Evolutionary conservation across 2,797 vertebrate species (phyloP).

Genomic region (Cossypha polioptera): DNA sequence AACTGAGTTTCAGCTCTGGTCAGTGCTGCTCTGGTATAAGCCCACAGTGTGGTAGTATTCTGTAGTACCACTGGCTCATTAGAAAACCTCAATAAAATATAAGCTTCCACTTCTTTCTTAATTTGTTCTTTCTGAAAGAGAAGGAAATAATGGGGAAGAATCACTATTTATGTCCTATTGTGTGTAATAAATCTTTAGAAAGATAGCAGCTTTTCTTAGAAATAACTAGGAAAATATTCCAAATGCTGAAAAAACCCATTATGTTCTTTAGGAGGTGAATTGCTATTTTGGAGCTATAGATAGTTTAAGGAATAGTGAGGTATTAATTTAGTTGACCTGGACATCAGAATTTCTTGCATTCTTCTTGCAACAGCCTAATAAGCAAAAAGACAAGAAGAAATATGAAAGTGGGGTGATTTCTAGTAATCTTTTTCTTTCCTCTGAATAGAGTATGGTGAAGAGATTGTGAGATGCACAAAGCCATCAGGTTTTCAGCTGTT

Average conservation of each 20-base stretch:
- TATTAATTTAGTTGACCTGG: conserved; percentile 3
- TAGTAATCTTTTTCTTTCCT: neutral
- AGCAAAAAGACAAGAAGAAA: conserved; percentile 19
- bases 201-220: conserved; percentile 40
- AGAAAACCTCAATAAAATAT: neutral
- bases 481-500: conserved; percentile 43
- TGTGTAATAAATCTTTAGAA: conserved; percentile 38
- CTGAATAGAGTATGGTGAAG: neutral
- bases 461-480: neutral
- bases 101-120: neutral
- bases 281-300: neutral
- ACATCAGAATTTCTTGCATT: neutral
- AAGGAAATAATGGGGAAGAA: neutral
- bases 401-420: neutral
- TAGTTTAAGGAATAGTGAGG: neutral
- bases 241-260: conserved; percentile 16
- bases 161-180: conserved; percentile 23
- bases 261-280: conserved; percentile 16
- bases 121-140: neutral
- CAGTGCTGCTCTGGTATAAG: neutral
- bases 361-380: neutral
- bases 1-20: neutral
- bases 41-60: neutral
- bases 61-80: neutral
- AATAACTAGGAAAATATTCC: conserved; percentile 15